Base-by-base conservation (phyloP, 2,113 vertebrate genomes). In the Actinemys pallida region DNA sequence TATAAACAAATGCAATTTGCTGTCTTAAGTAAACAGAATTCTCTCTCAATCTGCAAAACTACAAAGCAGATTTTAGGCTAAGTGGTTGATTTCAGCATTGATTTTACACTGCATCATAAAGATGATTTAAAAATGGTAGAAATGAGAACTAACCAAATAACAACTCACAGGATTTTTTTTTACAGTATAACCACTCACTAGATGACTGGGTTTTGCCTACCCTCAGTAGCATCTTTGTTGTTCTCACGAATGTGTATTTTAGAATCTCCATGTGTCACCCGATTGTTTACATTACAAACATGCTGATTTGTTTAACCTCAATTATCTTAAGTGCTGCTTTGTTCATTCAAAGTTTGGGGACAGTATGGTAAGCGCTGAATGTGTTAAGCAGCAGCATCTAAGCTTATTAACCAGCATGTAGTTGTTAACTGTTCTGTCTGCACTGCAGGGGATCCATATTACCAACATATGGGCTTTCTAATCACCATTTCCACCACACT, bases 301-400 rank as follows among this genome's bases (percentile, higher is more conserved):
- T 45, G 75, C 47, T 78, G 11, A 86, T 88, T 81, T 86, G 4
- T 45, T 90, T 91, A 89, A 95, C 91, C 95, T 91, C 87, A 94
- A 53, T 96, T 94, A 89, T 49, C 72, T 75, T 91, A 97, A 98
- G 87, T 94, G 94, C 79, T 94, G 54, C 88, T 65, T 75, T 87
- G 50, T 94, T 93, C 29, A 80, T 56, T 78, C 82, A 89, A 91
- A 93, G 81, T 81, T 62, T 81, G 90, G 65, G 69, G 39, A 35
- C 8, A 76, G n/a, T 6, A 54, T 27, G n/a, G 8, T 87, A 87
- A 92, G 57, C 45, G 14, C 3, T 4, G 57, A 54, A 89, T 88
- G 49, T 86, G 76, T 90, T 94, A 78, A 93, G 81, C 81, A 62
- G 9, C 39, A 87, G 5, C 31, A 47, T 4, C 53, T 93, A 84